Evolutionary conservation across 2,113 vertebrate species (phyloP), one percentile per base, ranked within the genome.

Genomic region (Arothron firmamentum): DNA sequence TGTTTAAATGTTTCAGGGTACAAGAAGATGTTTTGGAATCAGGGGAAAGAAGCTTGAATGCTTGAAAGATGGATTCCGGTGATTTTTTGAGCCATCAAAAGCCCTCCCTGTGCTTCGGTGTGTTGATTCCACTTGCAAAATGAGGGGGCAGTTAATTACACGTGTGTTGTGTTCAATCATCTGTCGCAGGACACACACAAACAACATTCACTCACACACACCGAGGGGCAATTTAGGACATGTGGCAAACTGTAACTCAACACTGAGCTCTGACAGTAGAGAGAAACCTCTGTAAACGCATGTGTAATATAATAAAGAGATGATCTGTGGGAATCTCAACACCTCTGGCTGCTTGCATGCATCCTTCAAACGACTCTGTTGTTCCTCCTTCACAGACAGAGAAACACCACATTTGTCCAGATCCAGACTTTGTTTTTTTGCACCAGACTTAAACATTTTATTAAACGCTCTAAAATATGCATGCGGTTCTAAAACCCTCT

Each of bases 131-230:
- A 49, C 21, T 23, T 23, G 2, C 8, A 31, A 31, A 31, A 31
- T 31, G 28, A 31, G 8, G 28, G 28, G 1, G 5, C 21, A 31
- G 8, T 31, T 31, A 31, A 31, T 31, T 31, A 31, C 34, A 38
- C 46, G 52, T 74, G 45, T 16, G 34, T 52, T 28, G 28, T 56
- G 46, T 72, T 74, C n/a, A 81, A 65, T 81, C 64, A 72, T 67
- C 67, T 56, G 78, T 12, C 71, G 25, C 25, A 28, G 25, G 25
- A 28, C 25, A 28, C 25, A 28, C 25, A 28, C 25, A 28, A 3
- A 7, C 68, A 64, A 70, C 70, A 79, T 51, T 14, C 68, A 76
- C 52, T 59, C 55, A 72, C 34, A 11, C 47, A 18, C 47, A 48
- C 15, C 11, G 18, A 50, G 18, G 18, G 19, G 48, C 18, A 38